phyloP scores from a whole-genome alignment of 1,140 invertebrate species.

The Aphaenogaster ashmeadi region DNA sequence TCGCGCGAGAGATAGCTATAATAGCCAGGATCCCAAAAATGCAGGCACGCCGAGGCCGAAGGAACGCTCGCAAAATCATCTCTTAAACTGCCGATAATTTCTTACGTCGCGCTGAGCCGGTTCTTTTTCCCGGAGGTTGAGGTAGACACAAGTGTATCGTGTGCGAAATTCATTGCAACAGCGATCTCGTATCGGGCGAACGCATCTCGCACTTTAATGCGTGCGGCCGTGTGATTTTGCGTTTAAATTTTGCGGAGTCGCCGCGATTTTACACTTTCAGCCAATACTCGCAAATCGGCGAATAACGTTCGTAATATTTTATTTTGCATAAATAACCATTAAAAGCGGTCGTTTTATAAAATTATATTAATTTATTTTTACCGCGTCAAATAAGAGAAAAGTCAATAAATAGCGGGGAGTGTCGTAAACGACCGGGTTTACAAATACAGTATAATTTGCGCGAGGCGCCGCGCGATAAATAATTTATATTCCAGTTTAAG shows the following conservation, averaged over 20 bases:
- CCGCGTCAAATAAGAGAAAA: conserved; percentile 21
- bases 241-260: conserved; percentile 20
- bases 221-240: conserved; percentile 11
- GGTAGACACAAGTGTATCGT: conserved; percentile 46
- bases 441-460: conserved; percentile 24
- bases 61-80: conserved; percentile 35
- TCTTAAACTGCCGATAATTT: conserved; percentile 56
- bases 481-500: conserved; percentile 38
- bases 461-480: conserved; percentile 25
- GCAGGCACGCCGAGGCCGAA: conserved; percentile 24
- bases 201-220: conserved; percentile 46
- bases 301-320: not conserved
- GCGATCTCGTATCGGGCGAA: conserved; percentile 19
- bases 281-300: not conserved
- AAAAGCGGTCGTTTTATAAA: conserved; percentile 51
- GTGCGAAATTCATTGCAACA: conserved; percentile 46
- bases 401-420: conserved; percentile 38
- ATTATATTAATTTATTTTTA: conserved; percentile 47
- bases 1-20: conserved; percentile 44
- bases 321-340: conserved; percentile 45
- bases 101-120: conserved; percentile 15
- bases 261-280: conserved; percentile 6
- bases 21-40: conserved; percentile 38
- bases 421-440: conserved; percentile 16
- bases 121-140: not conserved